Conservation (phyloP, 1,140 invertebrate genomes). For the Drosophila tani region DNA sequence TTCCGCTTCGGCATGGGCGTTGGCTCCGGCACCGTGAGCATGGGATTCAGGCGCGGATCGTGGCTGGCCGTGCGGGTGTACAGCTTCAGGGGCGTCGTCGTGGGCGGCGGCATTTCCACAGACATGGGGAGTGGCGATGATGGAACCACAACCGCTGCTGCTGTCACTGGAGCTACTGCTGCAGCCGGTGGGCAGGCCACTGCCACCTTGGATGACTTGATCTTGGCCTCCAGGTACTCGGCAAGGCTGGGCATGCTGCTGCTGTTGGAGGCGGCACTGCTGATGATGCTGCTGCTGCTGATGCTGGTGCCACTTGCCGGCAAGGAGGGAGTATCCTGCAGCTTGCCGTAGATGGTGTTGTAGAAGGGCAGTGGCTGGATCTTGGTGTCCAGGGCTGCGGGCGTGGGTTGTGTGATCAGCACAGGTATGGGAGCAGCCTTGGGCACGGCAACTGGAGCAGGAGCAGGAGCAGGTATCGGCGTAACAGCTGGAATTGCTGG, state of each 20-base stretch:
- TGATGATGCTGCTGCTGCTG: slow-evolving; percentile 6
- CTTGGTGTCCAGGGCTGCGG: slow-evolving; percentile 16
- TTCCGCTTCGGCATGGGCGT: slow-evolving; percentile 81
- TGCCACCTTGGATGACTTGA: slow-evolving; percentile 48
- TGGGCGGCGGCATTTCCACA: slow-evolving; percentile 56
- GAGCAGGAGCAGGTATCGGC: neutral
- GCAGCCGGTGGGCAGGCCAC: neutral
- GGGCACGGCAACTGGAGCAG: slow-evolving; percentile 11
- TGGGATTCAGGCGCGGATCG: slow-evolving; percentile 82
- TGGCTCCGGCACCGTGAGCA: slow-evolving; percentile 74
- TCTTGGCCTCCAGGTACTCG: slow-evolving; percentile 60
- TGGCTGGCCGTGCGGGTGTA: slow-evolving; percentile 79
- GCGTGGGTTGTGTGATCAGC: slow-evolving; percentile 45
- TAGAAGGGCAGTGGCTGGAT: slow-evolving; percentile 63
- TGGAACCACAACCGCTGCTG: neutral
- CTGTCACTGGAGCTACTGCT: neutral
- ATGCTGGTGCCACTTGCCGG: slow-evolving; percentile 1
- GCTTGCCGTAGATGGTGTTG: slow-evolving; percentile 81
- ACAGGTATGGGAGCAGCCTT: slow-evolving; percentile 46
- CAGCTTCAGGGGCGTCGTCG: slow-evolving; percentile 65
- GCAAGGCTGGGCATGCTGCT: slow-evolving; percentile 63
- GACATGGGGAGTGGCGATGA: neutral
- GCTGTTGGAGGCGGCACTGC: slow-evolving; percentile 43
- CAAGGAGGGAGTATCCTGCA: slow-evolving; percentile 52
- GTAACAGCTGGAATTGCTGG: slow-evolving; percentile 1